Evolutionary conservation across 2,113 vertebrate species (phyloP), one percentile per base, ranked within the genome.

Genomic region (Callopanchax toddi): DNA sequence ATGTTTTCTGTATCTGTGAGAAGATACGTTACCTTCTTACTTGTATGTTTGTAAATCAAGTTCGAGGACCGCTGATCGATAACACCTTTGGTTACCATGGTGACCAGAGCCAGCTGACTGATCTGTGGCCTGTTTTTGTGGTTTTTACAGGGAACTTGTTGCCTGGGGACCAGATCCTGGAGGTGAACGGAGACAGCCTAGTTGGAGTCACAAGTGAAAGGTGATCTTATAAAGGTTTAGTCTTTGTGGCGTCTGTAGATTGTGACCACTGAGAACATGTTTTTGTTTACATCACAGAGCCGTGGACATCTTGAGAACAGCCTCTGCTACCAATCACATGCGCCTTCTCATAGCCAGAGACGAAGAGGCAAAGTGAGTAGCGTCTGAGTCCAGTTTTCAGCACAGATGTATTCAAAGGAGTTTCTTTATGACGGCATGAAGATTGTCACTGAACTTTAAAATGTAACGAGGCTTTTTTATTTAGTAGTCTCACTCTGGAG

Each of bases 131-230:
- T 71, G 16, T 48, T 21, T 67, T 37, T 74, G 16, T 39, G n/a
- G 43, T n/a, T 25, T 25, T 71, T 20, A 40, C 68, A 97, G 95
- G 95, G 20, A 93, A 94, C 71, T 90, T 97, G 48, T 84, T 95
- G 79, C 89, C 95, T 44, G 95, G 95, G 54, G 95, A 96, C 86
- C 95, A 96, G 89, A 96, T 97, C 81, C 76, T 97, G 83, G 95
- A 97, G 76, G 95, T 96, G 65, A 96, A 97, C 0, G 95, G 95
- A 25, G 94, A 95, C 40, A 94, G 91, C 74, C 71, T 97, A 43
- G 89, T 94, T 29, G 94, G 95, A 53, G 93, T 96, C 36, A 95
- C 95, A 8, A 96, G 92, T 0, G 95, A 97, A 64, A 94, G 94
- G 95, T 97, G 91, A 55, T 16, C 10, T 13, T 37, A 0, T 54